Evolutionary conservation across 2,888 invertebrate genomes (phyloP), one percentile per base, ranked within the genome.

Genomic region (Coecobrya sp.): DNA sequence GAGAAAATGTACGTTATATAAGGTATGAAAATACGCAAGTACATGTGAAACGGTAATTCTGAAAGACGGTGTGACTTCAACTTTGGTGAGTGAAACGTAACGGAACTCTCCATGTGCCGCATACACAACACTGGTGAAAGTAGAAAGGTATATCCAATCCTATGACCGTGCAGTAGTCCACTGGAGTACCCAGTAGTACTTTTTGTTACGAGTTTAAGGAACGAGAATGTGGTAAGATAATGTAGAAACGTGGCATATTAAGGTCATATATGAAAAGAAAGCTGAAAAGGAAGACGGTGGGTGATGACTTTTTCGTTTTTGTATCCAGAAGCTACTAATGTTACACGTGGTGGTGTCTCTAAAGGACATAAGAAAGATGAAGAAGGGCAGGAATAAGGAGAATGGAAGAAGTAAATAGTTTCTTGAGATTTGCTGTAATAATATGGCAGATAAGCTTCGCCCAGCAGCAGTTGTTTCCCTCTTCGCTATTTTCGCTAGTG

Each of bases 401-500:
- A 87, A 55, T 59, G 62, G 25, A 76, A 76, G 45, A 59, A 87
- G 76, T 42, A 76, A 59, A 59, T 59, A 59, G 76, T 87, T 86
- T 87, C 59, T 87, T 73, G 42, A 87, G 87, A 76, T 87, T 87
- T 87, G 76, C 22, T 76, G 59, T 76, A 87, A 8, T 68, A 76
- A 8, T 68, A 76, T 76, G 76, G 76, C 36, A 27, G 25, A 36
- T 55, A 86, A 45, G 62, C 59, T 27, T 22, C 59, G 27, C 27
- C 25, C 52, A 42, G 42, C 68, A 22, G 42, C 68, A 85, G 13
- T 76, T 87, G 25, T 22, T 59, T 36, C 19, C 62, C 70, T 86
- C 62, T 27, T 68, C 16, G 59, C 13, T 19, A 27, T 27, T 76
- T 76, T 27, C 27, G 10, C 49, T 16, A 22, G 49, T 22, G 0